Conservation (phyloP, 2,797 vertebrate species). For the Falco columbarius region DNA sequence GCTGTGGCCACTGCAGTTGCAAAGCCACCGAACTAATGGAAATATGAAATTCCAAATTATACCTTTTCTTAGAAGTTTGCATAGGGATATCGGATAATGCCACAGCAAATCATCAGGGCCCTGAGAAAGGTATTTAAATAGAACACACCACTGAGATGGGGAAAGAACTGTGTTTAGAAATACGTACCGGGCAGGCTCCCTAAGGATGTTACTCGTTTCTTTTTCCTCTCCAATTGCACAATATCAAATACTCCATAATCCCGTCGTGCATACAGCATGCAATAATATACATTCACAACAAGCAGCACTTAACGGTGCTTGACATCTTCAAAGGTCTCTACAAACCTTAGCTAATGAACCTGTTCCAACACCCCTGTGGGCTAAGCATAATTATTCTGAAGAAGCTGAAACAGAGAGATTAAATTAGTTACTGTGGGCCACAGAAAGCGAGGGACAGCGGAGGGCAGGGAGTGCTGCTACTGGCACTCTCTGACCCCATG, state of each 20-base stretch:
- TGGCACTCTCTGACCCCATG: neutral
- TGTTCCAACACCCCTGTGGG: constrained; percentile 2
- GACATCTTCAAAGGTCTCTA: constrained; percentile 28
- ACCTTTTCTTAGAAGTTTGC: neutral
- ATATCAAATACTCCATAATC: neutral
- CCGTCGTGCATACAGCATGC: neutral
- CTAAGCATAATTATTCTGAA: neutral
- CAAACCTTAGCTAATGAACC: constrained; percentile 26
- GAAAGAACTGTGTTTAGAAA: neutral
- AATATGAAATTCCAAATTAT: neutral
- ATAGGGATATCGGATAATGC: neutral
- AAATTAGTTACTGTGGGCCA: neutral
- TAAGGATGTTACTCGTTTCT: neutral
- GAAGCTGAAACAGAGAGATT: neutral
- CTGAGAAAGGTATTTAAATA: constrained; percentile 15
- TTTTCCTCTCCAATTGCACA: neutral
- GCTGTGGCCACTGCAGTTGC: neutral
- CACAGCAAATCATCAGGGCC: neutral
- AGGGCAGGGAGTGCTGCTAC: neutral
- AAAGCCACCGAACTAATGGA: neutral
- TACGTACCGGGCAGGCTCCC: neutral
- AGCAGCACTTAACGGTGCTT: neutral
- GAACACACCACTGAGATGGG: neutral
- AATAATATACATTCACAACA: neutral
- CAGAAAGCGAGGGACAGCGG: neutral